A percentile compares a stretch with the other conserved stretches of the same genome.
These are phyloP conservation scores for Leptoteleia sp. DNA, from an alignment of 1,140 invertebrate genomes.

Conservation along the genomic window DNA sequence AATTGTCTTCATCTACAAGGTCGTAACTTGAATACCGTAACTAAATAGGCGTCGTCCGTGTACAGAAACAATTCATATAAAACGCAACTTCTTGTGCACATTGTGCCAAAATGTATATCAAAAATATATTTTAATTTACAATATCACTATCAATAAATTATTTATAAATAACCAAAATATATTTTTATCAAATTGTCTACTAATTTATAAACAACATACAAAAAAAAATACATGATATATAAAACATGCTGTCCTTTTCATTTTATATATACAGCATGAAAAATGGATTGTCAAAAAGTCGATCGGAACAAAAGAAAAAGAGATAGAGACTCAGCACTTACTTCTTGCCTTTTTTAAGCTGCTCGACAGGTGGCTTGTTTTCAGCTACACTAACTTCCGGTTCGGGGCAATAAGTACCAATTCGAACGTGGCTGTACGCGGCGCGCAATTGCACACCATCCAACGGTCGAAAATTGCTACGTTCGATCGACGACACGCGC, in stretches of 20 bases:
- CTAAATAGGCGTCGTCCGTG: constrained; percentile 25
- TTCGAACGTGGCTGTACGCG: constrained; percentile 76
- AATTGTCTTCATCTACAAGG: constrained; percentile 25
- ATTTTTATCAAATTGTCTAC: no score
- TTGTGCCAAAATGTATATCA: background rate
- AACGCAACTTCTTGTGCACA: background rate
- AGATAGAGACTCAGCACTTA: no score
- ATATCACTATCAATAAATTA: no score
- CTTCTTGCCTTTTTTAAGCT: constrained; percentile 76
- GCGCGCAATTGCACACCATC: constrained; percentile 77
- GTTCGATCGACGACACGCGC: constrained; percentile 76
- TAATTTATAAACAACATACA: background rate
- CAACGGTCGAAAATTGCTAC: constrained; percentile 75
- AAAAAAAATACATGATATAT: background rate
- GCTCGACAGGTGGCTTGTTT: constrained; percentile 73
- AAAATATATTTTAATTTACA: background rate
- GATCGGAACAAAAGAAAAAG: no score
- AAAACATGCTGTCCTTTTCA: no score
- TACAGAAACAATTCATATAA: constrained; percentile 10
- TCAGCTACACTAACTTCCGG: constrained; percentile 70
- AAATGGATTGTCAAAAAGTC: no score
- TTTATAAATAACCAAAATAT: no score
- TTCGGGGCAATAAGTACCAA: constrained; percentile 77
- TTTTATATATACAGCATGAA: no score
- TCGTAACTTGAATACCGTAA: constrained; percentile 43